A percentile compares a stretch with the other conserved stretches of the same genome.
Evolutionary conservation across 2,797 vertebrate genomes (phyloP).

Genomic region (Gobio occitaniae): DNA sequence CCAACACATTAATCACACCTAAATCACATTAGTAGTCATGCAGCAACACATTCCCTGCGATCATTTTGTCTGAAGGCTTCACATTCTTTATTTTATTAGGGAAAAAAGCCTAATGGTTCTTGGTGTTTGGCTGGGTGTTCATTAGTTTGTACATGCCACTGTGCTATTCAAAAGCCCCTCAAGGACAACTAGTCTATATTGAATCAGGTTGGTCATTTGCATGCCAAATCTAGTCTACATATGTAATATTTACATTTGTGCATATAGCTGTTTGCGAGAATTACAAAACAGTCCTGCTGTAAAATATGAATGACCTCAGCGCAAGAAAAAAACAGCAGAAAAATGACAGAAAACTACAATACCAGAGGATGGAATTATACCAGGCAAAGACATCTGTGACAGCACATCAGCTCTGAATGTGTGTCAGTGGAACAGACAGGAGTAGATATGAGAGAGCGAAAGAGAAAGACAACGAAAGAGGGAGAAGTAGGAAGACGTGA

Average conservation of each 20-base stretch:
- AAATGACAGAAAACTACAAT: not conserved
- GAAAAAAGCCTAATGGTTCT: conserved; percentile 9
- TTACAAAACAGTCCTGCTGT: not conserved
- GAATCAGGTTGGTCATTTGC: conserved; percentile 11
- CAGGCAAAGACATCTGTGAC: conserved; percentile 25
- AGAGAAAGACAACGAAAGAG: not conserved
- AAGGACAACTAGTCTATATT: conserved; percentile 1
- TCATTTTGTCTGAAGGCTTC: conserved; percentile 24
- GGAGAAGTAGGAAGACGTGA: conserved; percentile 19
- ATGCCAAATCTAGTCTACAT: conserved; percentile 12
- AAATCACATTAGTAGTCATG: conserved; percentile 15
- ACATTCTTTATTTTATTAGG: conserved; percentile 39
- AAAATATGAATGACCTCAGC: not conserved
- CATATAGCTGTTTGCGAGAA: not conserved
- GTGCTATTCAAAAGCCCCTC: not conserved
- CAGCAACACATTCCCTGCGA: not conserved
- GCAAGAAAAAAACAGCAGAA: not conserved
- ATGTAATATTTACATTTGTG: conserved; percentile 3
- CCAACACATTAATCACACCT: conserved; percentile 12
- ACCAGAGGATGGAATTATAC: not conserved
- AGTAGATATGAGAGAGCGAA: not conserved
- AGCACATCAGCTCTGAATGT: conserved; percentile 36
- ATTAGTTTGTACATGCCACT: conserved; percentile 27
- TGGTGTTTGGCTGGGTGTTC: conserved; percentile 24
- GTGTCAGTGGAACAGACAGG: conserved; percentile 36